phyloP scores from a whole-genome alignment of 2,113 vertebrate genomes.

The Grus americana region DNA sequence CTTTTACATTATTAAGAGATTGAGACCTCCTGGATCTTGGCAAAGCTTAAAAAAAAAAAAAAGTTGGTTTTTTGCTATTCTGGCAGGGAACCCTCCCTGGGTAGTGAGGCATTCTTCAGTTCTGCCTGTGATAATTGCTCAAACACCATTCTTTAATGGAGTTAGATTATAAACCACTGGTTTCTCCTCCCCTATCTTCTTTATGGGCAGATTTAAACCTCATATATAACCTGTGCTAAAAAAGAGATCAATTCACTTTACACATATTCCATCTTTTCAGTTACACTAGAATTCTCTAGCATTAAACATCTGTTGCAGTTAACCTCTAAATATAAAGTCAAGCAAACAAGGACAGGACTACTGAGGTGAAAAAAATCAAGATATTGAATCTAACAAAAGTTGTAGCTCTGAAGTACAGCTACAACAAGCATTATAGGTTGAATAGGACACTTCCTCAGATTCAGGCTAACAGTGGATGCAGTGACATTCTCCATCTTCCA shows the following conservation, averaged over 20 bases:
- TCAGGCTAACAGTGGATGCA: background rate
- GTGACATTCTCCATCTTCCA: background rate
- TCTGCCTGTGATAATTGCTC: background rate
- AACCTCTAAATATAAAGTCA: background rate
- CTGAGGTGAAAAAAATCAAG: background rate
- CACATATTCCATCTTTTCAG: background rate
- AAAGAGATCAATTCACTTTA: background rate
- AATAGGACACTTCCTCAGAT: background rate
- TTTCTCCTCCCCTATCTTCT: background rate
- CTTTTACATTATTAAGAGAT: background rate
- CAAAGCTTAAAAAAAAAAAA: background rate
- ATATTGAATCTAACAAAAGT: background rate
- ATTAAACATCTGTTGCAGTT: background rate
- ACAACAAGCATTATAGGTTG: background rate
- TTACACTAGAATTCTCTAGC: background rate
- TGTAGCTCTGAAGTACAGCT: background rate
- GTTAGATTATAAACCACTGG: background rate
- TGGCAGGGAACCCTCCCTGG: background rate
- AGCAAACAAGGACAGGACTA: background rate
- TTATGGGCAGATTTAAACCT: background rate
- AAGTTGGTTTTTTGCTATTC: background rate
- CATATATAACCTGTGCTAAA: background rate
- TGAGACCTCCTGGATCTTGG: background rate
- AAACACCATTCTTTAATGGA: background rate
- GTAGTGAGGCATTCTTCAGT: background rate